Base-by-base conservation (phyloP, 2,113 vertebrate genomes). In the Tupaia tana region DNA sequence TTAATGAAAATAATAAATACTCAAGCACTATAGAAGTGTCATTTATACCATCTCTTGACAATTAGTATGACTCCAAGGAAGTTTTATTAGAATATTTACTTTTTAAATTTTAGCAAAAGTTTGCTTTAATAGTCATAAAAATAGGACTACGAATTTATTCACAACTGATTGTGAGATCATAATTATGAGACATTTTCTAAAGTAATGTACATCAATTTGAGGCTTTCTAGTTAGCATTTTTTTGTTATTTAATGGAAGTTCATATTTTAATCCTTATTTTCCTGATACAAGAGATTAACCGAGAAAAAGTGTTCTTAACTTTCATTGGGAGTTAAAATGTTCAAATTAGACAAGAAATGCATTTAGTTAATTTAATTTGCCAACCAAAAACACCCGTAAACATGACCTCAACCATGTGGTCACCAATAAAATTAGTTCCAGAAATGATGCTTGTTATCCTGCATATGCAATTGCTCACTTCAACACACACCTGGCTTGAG, bases 361-460 rank as follows among this genome's bases (percentile, higher is more conserved):
- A 79, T 94, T 96, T 93, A 85, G 24, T 58, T 95, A 88, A 96
- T 93, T 93, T 93, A 84, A 93, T 95, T 90, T 43, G 43, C 43
- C 43, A 74, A 67, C 43, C 12, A 79, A 20, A 71, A 31, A 11
- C 20, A 93, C 54, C 34, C 24, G 43, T 43, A 86, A 92, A 93
- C 64, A 94, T 87, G 91, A 91, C 90, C 56, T 96, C 85, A 88
- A 61, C 59, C 70, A 79, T 82, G 34, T 78, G 31, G 73, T 94
- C 69, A 91, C 43, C 77, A 81, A 80, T 78, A 91, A 80, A 95
- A 80, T 95, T 78, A 94, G 56, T 85, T 84, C 34, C 82, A 77
- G 43, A 70, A 81, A 93, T 81, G 52, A 66, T 59, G 34, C 19
- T 74, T 63, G 77, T 94, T 93, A 87, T 83, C 34, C 22, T 66